phyloP scores from a whole-genome alignment of 2,113 vertebrate species.

The Passer montanus region DNA sequence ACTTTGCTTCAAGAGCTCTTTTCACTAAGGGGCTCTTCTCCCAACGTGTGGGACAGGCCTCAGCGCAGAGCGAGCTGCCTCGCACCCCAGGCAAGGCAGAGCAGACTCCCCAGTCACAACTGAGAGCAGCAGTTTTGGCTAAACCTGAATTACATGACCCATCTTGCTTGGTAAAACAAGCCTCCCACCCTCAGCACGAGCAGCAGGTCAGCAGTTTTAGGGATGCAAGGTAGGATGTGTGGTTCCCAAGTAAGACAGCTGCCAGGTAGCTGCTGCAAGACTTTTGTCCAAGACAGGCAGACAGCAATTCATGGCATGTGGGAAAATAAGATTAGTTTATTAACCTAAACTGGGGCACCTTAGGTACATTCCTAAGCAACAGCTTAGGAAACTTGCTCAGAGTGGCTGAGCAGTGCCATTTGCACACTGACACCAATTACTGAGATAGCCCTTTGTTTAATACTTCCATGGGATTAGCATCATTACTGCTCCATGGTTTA shows the following conservation, averaged over 20 bases:
- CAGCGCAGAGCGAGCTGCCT: fast-evolving
- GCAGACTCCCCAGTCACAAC: neutral
- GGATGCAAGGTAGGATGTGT: neutral
- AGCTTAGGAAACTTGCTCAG: neutral
- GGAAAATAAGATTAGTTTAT: constrained; percentile 50
- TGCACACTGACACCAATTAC: constrained; percentile 47
- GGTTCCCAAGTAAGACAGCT: neutral
- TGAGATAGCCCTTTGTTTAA: constrained; percentile 48
- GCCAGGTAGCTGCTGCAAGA: neutral
- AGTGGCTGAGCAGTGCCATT: neutral
- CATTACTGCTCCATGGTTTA: constrained; percentile 31
- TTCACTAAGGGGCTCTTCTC: neutral
- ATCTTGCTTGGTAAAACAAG: neutral
- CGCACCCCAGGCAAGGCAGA: fast-evolving
- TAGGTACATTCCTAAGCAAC: constrained; percentile 29
- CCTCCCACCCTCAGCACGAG: neutral
- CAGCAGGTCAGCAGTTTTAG: neutral
- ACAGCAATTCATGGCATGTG: neutral
- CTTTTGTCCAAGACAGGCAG: neutral
- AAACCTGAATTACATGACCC: neutral
- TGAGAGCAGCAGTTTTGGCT: neutral
- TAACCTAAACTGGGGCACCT: constrained; percentile 22
- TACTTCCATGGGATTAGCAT: constrained; percentile 33
- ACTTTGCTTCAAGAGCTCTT: neutral
- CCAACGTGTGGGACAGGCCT: fast-evolving